Conservation (phyloP, 2,797 vertebrate species). For the Chelonia mydas region DNA sequence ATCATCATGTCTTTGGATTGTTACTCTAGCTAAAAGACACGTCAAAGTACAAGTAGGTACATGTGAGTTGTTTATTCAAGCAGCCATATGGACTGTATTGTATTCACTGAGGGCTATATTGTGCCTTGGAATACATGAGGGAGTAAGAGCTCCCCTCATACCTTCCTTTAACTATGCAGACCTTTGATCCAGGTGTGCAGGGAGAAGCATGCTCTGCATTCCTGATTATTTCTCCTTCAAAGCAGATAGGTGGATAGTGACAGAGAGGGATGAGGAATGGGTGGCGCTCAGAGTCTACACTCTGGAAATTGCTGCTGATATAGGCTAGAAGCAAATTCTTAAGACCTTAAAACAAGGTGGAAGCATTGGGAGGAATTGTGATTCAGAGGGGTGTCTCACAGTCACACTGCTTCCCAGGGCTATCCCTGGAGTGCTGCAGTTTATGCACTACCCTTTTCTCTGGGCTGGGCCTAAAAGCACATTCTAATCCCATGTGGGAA, state of each 20-base stretch:
- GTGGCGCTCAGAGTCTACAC: not conserved
- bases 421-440: too few species aligned
- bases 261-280: not conserved
- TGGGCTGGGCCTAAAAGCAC: too few species aligned
- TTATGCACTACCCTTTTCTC: too few species aligned
- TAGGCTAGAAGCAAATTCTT: not conserved
- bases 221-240: not conserved
- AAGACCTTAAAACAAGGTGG: not conserved
- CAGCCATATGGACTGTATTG: not conserved
- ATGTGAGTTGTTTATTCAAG: not conserved
- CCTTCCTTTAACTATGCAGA: not conserved
- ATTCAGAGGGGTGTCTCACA: too few species aligned
- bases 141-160: not conserved
- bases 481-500: too few species aligned
- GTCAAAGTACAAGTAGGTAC: not conserved
- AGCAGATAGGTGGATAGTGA: rapidly evolving
- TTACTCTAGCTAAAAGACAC: not conserved
- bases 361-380: not conserved
- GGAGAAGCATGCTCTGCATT: not conserved
- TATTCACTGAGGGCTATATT: not conserved
- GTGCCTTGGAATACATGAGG: not conserved
- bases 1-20: not conserved
- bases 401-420: too few species aligned
- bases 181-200: not conserved
- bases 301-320: not conserved